Base-by-base conservation (phyloP, 1,140 invertebrate species). In the Drosophila micromelanica region DNA sequence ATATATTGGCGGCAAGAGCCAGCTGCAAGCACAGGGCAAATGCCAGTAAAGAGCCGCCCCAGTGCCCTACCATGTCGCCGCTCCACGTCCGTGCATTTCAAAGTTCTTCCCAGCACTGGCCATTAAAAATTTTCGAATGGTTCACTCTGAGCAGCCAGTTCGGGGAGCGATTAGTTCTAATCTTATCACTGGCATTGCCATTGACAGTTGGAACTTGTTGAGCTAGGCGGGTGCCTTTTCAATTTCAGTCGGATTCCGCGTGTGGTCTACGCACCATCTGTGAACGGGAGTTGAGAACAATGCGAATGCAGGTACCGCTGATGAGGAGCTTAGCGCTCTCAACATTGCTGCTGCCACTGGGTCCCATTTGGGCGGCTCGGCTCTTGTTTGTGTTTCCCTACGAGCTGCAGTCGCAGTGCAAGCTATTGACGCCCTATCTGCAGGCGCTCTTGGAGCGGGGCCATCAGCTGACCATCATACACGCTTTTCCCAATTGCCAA, bases 381-480 rank as follows among this genome's bases (percentile, higher is more conserved):
- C 74, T 82, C 27, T 49, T 82, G 3, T 4, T 74, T 5, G 52
- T 82, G 6, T 73, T 73, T 35, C 78, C 80, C 32, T 82, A 40
- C 17, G 67, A 76, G 0, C 5, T 65, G 17, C n/a, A 27, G 0
- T 80, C 80, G 0, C 79, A 84, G 60, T 84, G 79, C 6, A 40
- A 45, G 7, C 15, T 85, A 3, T 15, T 82, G 32, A 65, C 62
- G 3, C 79, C 76, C 1, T 82, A 73, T 37, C 7, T 82, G 5
- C n/a, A 61, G 15, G 76, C 52, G 3, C 40, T 85, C n/a, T 32
- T 52, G 0, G 37, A 76, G 12, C 76, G 63, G 35, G 79, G 79
- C 9, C 84, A 87, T 73, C 30, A 89, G 11, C 2, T 87, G 27
- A 82, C 84, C 0, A 13, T 87, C 2, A 71, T 87, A n/a, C 82